These are phyloP conservation scores for Steatornis caripensis DNA, from an alignment of 2,113 vertebrate genomes.

Conservation along the genomic window DNA sequence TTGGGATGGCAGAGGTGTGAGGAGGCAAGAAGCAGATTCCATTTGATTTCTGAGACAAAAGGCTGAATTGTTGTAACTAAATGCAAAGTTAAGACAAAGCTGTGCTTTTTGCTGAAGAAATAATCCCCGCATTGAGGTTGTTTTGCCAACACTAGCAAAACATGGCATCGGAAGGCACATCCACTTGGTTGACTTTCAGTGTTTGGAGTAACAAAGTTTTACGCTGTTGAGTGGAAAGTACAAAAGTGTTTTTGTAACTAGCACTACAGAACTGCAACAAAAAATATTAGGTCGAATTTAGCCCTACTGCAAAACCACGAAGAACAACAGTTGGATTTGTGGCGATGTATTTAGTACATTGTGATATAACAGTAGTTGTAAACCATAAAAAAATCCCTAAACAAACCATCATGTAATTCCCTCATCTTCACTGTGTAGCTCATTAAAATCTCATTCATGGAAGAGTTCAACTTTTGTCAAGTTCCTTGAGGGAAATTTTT, in stretches of 20 bases:
- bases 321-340: neutral
- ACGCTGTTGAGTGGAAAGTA: conserved; percentile 38
- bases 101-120: neutral
- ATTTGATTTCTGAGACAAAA: neutral
- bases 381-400: neutral
- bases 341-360: neutral
- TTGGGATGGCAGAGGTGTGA: neutral
- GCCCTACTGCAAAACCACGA: neutral
- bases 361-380: neutral
- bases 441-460: conserved; percentile 72
- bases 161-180: neutral
- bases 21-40: neutral
- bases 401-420: neutral
- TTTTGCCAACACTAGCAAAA: neutral
- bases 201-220: conserved; percentile 46
- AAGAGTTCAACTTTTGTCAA: conserved; percentile 53
- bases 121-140: neutral
- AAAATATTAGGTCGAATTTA: neutral
- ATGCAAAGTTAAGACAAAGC: neutral
- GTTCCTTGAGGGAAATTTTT: conserved; percentile 57
- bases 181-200: neutral
- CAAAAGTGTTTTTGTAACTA: conserved; percentile 10
- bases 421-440: conserved; percentile 30
- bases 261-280: conserved; percentile 20
- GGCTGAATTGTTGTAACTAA: neutral